A percentile compares a stretch with the other conserved stretches of the same genome.
phyloP scores from a whole-genome alignment of 2,888 invertebrate genomes.

The Syritta pipiens region DNA sequence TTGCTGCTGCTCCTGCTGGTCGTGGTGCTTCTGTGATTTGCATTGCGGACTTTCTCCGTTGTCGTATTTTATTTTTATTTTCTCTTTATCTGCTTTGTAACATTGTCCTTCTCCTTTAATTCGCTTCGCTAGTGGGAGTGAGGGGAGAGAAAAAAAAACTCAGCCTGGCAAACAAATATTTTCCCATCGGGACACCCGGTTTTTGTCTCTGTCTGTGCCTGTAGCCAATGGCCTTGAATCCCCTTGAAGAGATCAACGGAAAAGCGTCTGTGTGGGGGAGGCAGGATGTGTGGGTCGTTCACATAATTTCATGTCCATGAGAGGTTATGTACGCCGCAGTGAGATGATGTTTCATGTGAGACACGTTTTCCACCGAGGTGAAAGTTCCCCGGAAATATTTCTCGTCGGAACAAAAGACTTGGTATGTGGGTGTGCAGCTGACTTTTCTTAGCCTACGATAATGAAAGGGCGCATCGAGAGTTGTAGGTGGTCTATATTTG shows the following conservation, averaged over 20 bases:
- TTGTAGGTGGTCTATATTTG: too few relatives aligned
- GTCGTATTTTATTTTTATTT: too few relatives aligned
- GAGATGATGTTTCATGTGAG: background rate
- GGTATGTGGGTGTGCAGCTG: background rate
- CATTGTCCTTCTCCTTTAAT: conserved; percentile 19
- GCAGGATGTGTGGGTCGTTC: background rate
- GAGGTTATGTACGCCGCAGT: background rate
- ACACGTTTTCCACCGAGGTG: conserved; percentile 15
- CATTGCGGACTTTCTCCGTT: conserved; percentile 53
- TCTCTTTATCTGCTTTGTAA: background rate
- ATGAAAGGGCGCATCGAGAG: too few relatives aligned
- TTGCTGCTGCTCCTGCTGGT: background rate
- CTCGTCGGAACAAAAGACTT: background rate
- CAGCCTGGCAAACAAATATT: background rate
- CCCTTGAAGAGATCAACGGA: too few relatives aligned
- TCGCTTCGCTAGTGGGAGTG: conserved; percentile 8
- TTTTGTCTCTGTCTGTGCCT: too few relatives aligned
- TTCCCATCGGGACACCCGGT: background rate
- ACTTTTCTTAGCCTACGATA: too few relatives aligned
- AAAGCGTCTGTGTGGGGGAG: too few relatives aligned
- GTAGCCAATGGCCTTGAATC: conserved; percentile 21
- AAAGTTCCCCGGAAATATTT: background rate
- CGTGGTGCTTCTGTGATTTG: conserved; percentile 35
- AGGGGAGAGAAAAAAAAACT: too few relatives aligned
- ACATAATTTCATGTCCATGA: conserved; percentile 2